Evolutionary conservation across 2,797 vertebrate species (phyloP).

Genomic region (Pipistrellus pipistrellus): DNA sequence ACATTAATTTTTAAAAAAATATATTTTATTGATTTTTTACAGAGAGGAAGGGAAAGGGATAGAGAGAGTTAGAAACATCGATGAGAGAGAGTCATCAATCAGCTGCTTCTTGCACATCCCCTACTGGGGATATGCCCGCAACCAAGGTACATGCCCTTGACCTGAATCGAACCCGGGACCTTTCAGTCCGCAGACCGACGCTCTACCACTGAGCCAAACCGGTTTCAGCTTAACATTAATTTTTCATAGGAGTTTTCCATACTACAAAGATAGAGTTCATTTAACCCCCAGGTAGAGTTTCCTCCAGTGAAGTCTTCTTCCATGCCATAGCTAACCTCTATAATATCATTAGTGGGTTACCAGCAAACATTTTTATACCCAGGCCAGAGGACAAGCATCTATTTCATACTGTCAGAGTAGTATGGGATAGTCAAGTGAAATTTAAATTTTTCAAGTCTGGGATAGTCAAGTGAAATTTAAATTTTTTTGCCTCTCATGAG

Average conservation of each 20-base stretch:
- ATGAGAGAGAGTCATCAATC: no score
- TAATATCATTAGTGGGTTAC: background rate
- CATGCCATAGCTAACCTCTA: constrained; percentile 24
- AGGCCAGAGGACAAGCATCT: constrained; percentile 61
- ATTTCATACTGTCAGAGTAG: constrained; percentile 61
- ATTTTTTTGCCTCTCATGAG: constrained; percentile 55
- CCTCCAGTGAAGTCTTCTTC: constrained; percentile 54
- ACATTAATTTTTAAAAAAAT: background rate
- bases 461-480: constrained; percentile 33
- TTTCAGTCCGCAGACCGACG: no score
- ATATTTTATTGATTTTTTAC: background rate
- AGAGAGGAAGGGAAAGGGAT: no score
- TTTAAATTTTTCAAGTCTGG: constrained; percentile 14
- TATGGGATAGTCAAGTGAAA: constrained; percentile 28
- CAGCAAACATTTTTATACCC: background rate
- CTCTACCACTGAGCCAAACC: no score
- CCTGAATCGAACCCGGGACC: no score
- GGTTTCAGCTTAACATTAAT: background rate
- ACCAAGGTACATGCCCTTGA: no score
- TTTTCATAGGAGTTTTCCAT: background rate
- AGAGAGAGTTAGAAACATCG: no score
- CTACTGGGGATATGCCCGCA: no score
- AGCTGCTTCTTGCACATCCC: no score
- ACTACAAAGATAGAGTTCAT: background rate
- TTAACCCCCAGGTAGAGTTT: constrained; percentile 60